These are phyloP conservation scores for Campoplex capitator DNA, from an alignment of 2,888 invertebrate genomes.

Conservation along the genomic window DNA sequence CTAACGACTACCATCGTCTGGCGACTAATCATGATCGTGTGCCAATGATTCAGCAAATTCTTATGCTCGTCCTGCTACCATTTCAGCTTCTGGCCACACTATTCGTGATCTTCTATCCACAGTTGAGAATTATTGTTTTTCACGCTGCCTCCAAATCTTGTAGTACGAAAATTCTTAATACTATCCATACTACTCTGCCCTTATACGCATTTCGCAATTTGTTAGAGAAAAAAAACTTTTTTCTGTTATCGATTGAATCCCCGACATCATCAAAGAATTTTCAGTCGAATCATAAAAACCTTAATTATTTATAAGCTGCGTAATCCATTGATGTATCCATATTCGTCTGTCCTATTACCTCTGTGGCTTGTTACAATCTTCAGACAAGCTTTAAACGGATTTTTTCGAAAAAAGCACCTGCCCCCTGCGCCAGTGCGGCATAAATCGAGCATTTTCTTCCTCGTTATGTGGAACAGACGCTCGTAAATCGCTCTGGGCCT, in stretches of 20 bases:
- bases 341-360: background rate
- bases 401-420: slow-evolving; percentile 67
- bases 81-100: slow-evolving; percentile 23
- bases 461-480: slow-evolving; percentile 69
- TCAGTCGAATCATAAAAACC: background rate
- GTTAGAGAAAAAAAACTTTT: background rate
- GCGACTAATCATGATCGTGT: slow-evolving; percentile 55
- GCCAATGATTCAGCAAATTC: slow-evolving; percentile 56
- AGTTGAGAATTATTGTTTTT: background rate
- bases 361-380: background rate
- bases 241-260: background rate
- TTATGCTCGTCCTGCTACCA: slow-evolving; percentile 16
- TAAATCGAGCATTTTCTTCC: slow-evolving; percentile 66
- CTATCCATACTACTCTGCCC: background rate
- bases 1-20: slow-evolving; percentile 70
- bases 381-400: slow-evolving; percentile 46
- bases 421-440: slow-evolving; percentile 39
- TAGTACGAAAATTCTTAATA: background rate
- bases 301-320: background rate
- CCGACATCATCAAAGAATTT: background rate
- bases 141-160: background rate
- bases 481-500: slow-evolving; percentile 70
- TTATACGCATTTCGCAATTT: background rate
- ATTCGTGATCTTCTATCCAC: background rate
- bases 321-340: too few species aligned